Percentiles rank a stretch among this genome's conserved stretches.
phyloP scores from a whole-genome alignment of 2,113 vertebrate species.

The Excalfactoria chinensis region DNA sequence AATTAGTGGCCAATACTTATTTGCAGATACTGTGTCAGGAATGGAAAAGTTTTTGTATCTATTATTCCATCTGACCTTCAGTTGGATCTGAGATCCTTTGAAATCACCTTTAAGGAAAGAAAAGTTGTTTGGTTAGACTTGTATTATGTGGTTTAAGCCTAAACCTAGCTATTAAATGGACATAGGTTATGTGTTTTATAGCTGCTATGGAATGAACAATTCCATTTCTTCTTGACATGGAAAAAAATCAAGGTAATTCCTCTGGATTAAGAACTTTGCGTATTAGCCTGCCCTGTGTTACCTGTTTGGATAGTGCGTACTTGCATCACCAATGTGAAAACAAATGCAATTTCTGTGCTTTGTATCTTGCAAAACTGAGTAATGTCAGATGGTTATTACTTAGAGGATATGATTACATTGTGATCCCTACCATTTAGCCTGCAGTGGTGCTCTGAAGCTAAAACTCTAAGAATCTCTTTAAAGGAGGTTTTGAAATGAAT shows the following conservation, averaged over 20 bases:
- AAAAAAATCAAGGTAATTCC: background rate
- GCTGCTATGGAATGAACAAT: background rate
- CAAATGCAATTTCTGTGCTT: background rate
- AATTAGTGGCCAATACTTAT: background rate
- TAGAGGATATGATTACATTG: background rate
- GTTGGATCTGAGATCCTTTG: background rate
- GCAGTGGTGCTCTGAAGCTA: background rate
- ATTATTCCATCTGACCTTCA: background rate
- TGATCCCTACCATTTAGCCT: background rate
- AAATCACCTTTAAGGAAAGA: background rate
- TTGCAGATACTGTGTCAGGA: background rate
- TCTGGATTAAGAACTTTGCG: background rate
- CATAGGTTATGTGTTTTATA: background rate
- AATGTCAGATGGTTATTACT: background rate
- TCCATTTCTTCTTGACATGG: background rate
- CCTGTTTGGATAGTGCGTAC: background rate
- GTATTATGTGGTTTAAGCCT: background rate
- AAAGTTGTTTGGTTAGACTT: background rate
- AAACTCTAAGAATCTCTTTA: too few relatives aligned
- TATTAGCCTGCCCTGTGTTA: background rate
- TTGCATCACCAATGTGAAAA: background rate
- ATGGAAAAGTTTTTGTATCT: background rate
- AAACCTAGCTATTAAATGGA: background rate
- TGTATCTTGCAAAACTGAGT: background rate
- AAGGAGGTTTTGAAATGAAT: background rate